Evolutionary conservation across 2,113 vertebrate genomes (phyloP), one percentile per base, ranked within the genome.

Genomic region (Centropus unirufus): DNA sequence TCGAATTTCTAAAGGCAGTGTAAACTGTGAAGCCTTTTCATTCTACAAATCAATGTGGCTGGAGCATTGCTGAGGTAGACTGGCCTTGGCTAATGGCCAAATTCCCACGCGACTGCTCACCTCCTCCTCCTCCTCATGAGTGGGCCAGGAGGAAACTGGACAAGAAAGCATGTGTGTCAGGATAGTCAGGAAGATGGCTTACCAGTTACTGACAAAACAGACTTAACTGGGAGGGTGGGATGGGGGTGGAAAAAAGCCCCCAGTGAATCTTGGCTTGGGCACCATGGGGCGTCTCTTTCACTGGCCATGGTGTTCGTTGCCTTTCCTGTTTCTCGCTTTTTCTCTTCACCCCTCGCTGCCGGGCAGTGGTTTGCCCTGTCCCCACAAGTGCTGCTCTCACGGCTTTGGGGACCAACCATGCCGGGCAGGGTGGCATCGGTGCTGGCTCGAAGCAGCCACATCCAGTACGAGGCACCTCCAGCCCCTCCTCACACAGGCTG

Each of bases 381-480:
- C 12, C 36, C 1, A 2, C 7, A 9, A 24, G 61, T 1, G 2
- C 29, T 1, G 5, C 12, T 18, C 8, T 6, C 1, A 5, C 13
- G 36, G 23, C 59, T 51, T 14, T 0, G 12, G 68, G n/a, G 39
- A 59, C n/a, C 44, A 64, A 63, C 78, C 4, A 1, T 55, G 64
- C 73, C 73, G 42, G 36, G 58, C 1, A 1, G 12, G 76, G 17
- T 17, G 1, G 3, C 2, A 9, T 22, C 27, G 52, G 67, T 26
- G 44, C 26, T 0, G 1, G 8, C 21, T 68, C 68, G 55, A 66
- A 19, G 23, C 1, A 2, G 27, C 57, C 11, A 7, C 36, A 57
- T 39, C 22, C 0, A 0, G 42, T 36, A 21, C 0, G 1, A 16
- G 17, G 29, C 0, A 2, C 54, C 73, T 32, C 27, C 3, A 3